These are phyloP conservation scores for Dromas ardeola DNA, from an alignment of 2,113 vertebrate species.

Conservation along the genomic window DNA sequence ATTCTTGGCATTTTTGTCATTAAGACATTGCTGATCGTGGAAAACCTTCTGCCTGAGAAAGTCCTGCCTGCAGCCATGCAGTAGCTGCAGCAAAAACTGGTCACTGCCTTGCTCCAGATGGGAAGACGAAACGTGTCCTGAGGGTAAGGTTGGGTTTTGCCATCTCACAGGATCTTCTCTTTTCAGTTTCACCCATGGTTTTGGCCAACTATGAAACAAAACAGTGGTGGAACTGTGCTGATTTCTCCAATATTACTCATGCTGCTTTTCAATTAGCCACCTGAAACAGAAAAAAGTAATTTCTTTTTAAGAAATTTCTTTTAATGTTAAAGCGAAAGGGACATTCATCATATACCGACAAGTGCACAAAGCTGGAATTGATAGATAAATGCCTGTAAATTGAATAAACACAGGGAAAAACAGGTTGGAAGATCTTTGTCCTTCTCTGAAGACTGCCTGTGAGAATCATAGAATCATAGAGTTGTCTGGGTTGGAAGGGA, in stretches of 20 bases:
- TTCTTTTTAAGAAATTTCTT: neutral
- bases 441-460: neutral
- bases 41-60: neutral
- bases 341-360: too few relatives aligned
- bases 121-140: rapidly evolving
- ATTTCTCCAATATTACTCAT: neutral
- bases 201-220: neutral
- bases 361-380: neutral
- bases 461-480: too few relatives aligned
- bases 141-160: neutral
- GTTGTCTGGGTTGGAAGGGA: too few relatives aligned
- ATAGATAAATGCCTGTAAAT: neutral
- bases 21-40: neutral
- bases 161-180: neutral
- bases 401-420: neutral
- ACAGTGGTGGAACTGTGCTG: neutral
- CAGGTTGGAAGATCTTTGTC: neutral
- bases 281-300: neutral
- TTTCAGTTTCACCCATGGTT: neutral
- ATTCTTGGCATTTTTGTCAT: rapidly evolving
- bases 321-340: neutral
- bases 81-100: rapidly evolving
- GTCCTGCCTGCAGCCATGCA: neutral
- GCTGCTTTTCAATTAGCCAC: neutral
- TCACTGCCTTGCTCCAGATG: neutral